Percentiles rank a stretch among this genome's conserved stretches.
Evolutionary conservation across 2,797 vertebrate genomes (phyloP).

Genomic region (Pseudochirops corinnae): DNA sequence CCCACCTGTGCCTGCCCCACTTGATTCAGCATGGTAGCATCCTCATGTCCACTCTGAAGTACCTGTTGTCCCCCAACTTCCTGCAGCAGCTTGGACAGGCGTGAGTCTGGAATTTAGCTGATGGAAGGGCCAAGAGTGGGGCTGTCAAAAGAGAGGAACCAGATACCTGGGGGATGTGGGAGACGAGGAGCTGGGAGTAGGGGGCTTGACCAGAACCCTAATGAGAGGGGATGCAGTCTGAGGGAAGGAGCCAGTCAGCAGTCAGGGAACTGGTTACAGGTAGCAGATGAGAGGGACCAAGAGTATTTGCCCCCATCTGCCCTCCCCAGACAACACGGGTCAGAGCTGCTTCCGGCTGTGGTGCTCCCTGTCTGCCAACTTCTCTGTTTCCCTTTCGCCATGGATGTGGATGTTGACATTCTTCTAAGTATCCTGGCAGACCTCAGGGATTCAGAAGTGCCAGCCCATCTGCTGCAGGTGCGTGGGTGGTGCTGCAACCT

Average conservation of each 20-base stretch:
- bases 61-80: conserved; percentile 83
- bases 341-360: conserved; percentile 80
- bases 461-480: conserved; percentile 91
- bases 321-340: conserved; percentile 58
- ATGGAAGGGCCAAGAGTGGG: not conserved
- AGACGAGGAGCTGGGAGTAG: not conserved
- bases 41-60: conserved; percentile 82
- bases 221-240: not conserved
- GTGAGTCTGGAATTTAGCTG: conserved; percentile 81
- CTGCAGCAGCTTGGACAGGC: conserved; percentile 79
- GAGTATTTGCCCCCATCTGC: not conserved
- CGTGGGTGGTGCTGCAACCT: conserved; percentile 4
- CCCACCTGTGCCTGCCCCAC: conserved; percentile 87
- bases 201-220: not conserved
- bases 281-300: not conserved
- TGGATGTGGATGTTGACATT: conserved; percentile 88
- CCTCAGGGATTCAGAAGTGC: conserved; percentile 88
- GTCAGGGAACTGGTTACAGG: conserved; percentile 6
- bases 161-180: not conserved
- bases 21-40: conserved; percentile 84
- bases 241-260: not conserved
- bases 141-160: not conserved
- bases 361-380: conserved; percentile 91
- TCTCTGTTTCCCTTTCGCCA: conserved; percentile 93
- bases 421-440: conserved; percentile 83